A percentile compares a stretch with the other conserved stretches of the same genome.
phyloP scores from a whole-genome alignment of 2,113 vertebrate species.

The Archocentrus centrarchus region DNA sequence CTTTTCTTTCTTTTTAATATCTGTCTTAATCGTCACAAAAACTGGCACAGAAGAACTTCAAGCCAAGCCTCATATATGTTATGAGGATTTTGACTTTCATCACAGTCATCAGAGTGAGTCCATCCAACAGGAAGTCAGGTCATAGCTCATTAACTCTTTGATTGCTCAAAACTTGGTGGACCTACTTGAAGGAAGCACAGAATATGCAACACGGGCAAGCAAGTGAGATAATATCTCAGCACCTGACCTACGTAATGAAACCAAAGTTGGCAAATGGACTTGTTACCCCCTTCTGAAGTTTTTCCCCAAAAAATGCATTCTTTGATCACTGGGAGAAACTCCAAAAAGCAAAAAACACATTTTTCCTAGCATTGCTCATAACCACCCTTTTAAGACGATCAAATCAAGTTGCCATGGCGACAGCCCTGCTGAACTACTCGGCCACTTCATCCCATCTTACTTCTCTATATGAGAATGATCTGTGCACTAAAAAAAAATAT shows the following conservation, averaged over 20 bases:
- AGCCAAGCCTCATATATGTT: neutral
- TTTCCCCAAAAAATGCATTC: neutral
- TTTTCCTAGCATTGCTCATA: neutral
- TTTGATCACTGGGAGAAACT: neutral
- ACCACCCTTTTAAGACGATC: neutral
- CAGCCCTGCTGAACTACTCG: neutral
- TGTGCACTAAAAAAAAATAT: neutral
- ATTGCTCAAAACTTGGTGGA: neutral
- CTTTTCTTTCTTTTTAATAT: neutral
- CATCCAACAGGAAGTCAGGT: neutral
- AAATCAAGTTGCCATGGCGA: conserved; percentile 4
- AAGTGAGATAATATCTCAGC: neutral
- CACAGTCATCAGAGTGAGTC: neutral
- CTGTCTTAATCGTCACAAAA: neutral
- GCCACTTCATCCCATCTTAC: neutral
- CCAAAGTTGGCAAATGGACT: neutral
- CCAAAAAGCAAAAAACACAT: neutral
- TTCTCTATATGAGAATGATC: neutral
- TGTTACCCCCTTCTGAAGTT: neutral
- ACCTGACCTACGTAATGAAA: neutral
- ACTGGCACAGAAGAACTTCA: neutral
- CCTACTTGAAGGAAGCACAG: neutral
- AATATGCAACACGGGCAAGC: neutral
- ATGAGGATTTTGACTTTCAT: neutral
- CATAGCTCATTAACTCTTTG: neutral